phyloP scores from a whole-genome alignment of 2,113 vertebrate genomes.

The Thalassoma bifasciatum region DNA sequence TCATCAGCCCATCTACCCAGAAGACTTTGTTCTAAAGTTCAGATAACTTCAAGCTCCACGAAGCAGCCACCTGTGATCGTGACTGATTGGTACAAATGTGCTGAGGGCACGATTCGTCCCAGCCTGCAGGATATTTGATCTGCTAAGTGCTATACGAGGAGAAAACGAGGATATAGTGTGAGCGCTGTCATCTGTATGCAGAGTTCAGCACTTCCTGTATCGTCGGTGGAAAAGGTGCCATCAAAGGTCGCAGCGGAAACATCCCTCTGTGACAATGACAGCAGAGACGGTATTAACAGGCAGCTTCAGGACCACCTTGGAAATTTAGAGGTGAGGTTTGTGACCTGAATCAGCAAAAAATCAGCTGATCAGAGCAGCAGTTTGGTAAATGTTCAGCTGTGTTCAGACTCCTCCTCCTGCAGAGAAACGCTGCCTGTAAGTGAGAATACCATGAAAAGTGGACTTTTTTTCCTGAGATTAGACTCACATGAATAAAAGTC shows the following conservation, averaged over 20 bases:
- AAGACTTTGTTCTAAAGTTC: conserved; percentile 66
- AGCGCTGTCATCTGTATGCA: conserved; percentile 74
- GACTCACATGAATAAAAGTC: too few species aligned
- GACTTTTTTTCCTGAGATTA: too few species aligned
- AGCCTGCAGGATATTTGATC: conserved; percentile 58
- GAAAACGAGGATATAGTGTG: conserved; percentile 1
- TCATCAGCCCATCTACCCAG: conserved; percentile 66
- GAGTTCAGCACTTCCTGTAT: conserved; percentile 75
- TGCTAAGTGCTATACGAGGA: conserved; percentile 55
- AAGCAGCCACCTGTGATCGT: conserved; percentile 40
- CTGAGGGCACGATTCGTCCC: conserved; percentile 57
- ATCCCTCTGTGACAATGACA: conserved; percentile 73
- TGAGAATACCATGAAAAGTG: not conserved
- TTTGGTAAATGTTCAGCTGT: conserved; percentile 52
- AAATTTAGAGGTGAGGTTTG: conserved; percentile 59
- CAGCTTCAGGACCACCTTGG: conserved; percentile 44
- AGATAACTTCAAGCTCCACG: conserved; percentile 36
- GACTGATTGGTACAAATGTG: conserved; percentile 64
- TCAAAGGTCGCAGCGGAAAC: conserved; percentile 73
- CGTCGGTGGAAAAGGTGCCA: conserved; percentile 50
- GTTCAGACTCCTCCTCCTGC: conserved; percentile 26
- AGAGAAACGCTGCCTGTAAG: not conserved
- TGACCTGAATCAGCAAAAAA: conserved; percentile 65
- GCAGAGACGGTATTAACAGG: conserved; percentile 65
- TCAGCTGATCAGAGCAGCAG: conserved; percentile 44